Conservation (phyloP, 2,113 vertebrate genomes). For the Trematocara zebra region DNA sequence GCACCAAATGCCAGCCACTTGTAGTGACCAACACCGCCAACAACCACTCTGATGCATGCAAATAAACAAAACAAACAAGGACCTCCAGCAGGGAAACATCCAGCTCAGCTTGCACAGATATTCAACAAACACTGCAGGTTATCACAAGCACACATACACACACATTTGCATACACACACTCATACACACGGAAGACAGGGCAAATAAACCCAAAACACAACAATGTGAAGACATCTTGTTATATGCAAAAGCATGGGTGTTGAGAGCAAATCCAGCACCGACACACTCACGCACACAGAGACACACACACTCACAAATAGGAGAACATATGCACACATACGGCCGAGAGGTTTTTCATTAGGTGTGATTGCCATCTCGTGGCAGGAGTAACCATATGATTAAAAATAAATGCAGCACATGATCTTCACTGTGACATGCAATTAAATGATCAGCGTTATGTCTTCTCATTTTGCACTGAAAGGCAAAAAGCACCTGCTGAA, state of each 20-base stretch:
- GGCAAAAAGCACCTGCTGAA: neutral
- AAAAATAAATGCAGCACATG: neutral
- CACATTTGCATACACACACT: neutral
- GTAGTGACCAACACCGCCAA: slow-evolving; percentile 65
- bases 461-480: neutral
- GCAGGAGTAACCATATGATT: slow-evolving; percentile 10
- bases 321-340: neutral
- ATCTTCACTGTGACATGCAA: neutral
- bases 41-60: slow-evolving; percentile 59
- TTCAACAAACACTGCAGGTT: neutral
- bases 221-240: neutral
- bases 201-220: neutral
- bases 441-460: neutral
- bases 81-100: slow-evolving; percentile 23
- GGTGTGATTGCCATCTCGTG: slow-evolving; percentile 68
- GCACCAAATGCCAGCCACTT: slow-evolving; percentile 63
- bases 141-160: neutral
- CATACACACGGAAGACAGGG: neutral
- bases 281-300: neutral
- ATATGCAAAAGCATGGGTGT: neutral
- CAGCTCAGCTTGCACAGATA: neutral
- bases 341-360: slow-evolving; percentile 8
- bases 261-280: neutral
- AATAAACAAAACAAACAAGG: slow-evolving; percentile 52
- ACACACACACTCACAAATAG: neutral